Evolutionary conservation across 1,140 invertebrate genomes (phyloP).

Genomic region (Pseudomyrmex cubaensis): DNA sequence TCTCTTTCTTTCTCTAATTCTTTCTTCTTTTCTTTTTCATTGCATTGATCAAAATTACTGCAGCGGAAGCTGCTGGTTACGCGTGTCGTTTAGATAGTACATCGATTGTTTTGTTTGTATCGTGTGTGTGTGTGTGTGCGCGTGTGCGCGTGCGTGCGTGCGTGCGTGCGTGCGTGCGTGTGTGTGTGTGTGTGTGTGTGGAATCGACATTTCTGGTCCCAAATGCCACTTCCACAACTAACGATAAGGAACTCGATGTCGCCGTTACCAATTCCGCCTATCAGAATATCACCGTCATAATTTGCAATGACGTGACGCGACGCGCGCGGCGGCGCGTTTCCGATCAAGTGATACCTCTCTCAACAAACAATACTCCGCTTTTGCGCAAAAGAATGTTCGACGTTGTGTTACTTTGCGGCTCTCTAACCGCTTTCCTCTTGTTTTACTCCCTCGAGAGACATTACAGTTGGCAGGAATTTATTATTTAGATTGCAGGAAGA

Average conservation of each 20-base stretch:
- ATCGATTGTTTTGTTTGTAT: constrained; percentile 48
- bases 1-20: not conserved
- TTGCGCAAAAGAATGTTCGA: not conserved
- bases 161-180: too few relatives aligned
- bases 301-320: not conserved
- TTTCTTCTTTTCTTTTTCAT: not conserved
- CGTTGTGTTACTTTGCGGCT: constrained; percentile 3
- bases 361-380: constrained; percentile 12
- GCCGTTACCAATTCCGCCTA: constrained; percentile 29
- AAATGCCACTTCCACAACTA: constrained; percentile 36
- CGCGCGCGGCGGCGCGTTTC: not conserved
- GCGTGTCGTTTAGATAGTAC: constrained; percentile 21
- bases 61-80: constrained; percentile 20
- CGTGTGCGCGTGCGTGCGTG: not conserved
- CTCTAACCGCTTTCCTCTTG: too few relatives aligned
- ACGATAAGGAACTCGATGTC: constrained; percentile 18
- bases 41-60: constrained; percentile 14
- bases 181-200: not conserved
- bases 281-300: constrained; percentile 43
- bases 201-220: constrained; percentile 49
- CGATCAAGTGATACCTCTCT: not conserved
- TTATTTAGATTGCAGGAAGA: constrained; percentile 17
- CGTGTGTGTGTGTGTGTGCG: not conserved
- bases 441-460: not conserved
- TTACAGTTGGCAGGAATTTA: constrained; percentile 37